phyloP scores from a whole-genome alignment of 2,888 invertebrate genomes.

The Tiphia femorata region DNA sequence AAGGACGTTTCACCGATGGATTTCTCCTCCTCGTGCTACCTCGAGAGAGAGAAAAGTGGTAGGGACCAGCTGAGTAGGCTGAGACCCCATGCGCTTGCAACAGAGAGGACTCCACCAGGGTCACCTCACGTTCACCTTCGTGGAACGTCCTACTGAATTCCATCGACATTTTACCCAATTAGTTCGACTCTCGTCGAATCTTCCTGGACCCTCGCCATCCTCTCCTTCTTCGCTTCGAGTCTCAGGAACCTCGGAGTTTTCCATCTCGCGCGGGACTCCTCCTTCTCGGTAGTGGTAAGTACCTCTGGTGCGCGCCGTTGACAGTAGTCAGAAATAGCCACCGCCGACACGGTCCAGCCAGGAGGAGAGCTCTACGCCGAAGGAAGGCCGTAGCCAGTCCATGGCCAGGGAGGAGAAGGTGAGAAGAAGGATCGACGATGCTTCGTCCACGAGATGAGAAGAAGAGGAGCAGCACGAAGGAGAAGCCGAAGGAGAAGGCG shows the following conservation, averaged over 20 bases:
- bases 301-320: constrained; percentile 23
- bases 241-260: no score
- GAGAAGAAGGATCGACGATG: not conserved
- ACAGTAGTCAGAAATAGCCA: constrained; percentile 44
- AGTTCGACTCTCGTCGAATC: not conserved
- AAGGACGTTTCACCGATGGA: no score
- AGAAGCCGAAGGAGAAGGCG: not conserved
- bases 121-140: not conserved
- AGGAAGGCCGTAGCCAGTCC: constrained; percentile 40
- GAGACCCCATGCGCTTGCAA: not conserved
- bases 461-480: not conserved
- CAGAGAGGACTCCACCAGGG: not conserved
- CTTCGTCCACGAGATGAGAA: not conserved
- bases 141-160: not conserved
- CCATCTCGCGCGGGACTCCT: no score
- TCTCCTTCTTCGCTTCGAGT: constrained; percentile 5
- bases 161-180: not conserved
- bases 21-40: no score
- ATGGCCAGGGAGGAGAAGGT: not conserved
- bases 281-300: constrained; percentile 3
- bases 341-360: constrained; percentile 11
- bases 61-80: not conserved
- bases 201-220: not conserved
- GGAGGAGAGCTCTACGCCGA: constrained; percentile 17
- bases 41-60: constrained; percentile 9